phyloP scores from a whole-genome alignment of 1,140 invertebrate genomes.

The Zaprionus tsacasi region DNA sequence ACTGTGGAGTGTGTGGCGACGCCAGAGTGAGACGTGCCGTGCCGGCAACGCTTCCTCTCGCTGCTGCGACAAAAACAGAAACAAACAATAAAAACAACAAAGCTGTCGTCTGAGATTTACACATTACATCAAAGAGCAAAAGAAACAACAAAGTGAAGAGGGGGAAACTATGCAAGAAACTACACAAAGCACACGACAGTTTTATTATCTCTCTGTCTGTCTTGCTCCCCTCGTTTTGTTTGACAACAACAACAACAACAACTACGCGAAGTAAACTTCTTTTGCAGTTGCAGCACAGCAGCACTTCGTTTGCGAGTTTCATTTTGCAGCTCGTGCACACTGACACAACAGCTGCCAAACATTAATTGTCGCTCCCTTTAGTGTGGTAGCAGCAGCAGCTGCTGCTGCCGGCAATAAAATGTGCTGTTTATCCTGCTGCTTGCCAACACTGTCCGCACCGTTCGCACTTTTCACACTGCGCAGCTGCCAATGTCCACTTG shows the following conservation, averaged over 20 bases:
- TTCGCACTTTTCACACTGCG: constrained; percentile 1
- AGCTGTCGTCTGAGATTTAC: constrained; percentile 43
- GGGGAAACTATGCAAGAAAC: constrained; percentile 31
- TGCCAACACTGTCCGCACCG: neutral
- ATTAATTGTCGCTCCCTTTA: constrained; percentile 4
- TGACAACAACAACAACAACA: constrained; percentile 40
- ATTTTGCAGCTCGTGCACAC: constrained; percentile 2
- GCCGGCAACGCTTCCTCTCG: constrained; percentile 46
- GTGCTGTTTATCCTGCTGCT: constrained; percentile 1
- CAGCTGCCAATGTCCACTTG: constrained; percentile 25
- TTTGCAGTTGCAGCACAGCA: constrained; percentile 24
- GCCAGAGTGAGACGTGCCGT: constrained; percentile 22
- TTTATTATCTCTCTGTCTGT: neutral
- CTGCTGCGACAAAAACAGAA: constrained; percentile 27
- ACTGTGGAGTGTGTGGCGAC: constrained; percentile 42
- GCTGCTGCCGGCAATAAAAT: constrained; percentile 13
- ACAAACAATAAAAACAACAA: constrained; percentile 31
- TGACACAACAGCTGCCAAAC: constrained; percentile 7
- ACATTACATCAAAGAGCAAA: constrained; percentile 29
- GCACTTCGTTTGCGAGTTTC: constrained; percentile 16
- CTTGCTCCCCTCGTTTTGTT: constrained; percentile 31
- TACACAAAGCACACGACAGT: constrained; percentile 39
- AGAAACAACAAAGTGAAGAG: constrained; percentile 8
- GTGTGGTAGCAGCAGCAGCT: neutral
- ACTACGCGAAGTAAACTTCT: constrained; percentile 15